Evolutionary conservation across 2,888 invertebrate species (phyloP), one percentile per base, ranked within the genome.

Genomic region (Amiota communis): DNA sequence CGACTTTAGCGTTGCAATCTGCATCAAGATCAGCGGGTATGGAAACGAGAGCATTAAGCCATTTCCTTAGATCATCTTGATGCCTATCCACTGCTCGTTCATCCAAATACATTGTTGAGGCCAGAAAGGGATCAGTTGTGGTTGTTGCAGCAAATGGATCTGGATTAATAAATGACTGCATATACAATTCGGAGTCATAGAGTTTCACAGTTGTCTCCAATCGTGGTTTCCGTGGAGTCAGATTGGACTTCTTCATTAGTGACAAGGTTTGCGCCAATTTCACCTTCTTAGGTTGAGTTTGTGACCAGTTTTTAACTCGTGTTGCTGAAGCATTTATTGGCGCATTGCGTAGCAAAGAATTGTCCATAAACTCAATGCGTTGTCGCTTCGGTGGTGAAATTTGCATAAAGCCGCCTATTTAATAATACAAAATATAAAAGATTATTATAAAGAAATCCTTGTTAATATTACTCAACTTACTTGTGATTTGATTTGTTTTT

Each of bases 1-100:
- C 94, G 12, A 95, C 91, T 86, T 92, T 92, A 74, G 91, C 91
- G 73, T 89, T 89, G 79, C 92, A 92, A n/a, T 92, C 89, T 57
- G 93, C 91, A 77, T 93, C 93, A 0, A 95, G 90, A 78, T 95
- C 95, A 0, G 92, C 91, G 0, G 95, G 95, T 1, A 95, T 94
- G 4, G 95, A 93, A 9, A 96, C 90, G 70, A 96, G 90, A 10
- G 93, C 93, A 87, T 96, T 96, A 0, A 96, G 89, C 95, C 95
- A 96, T 79, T 94, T 94, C 84, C 93, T 94, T 75, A 95, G 94
- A 82, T 94, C 93, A 0, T 86, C 90, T 88, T 94, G 94, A 87
- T 95, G 94, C 74, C 92, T 92, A 64, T 92, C 91, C 1, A 96
- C 91, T 83, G 94, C 93, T 79, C 91, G 91, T 76, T 93, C 93